Evolutionary conservation across 2,113 vertebrate species (phyloP).

Genomic region (Todiramphus saurophagus): DNA sequence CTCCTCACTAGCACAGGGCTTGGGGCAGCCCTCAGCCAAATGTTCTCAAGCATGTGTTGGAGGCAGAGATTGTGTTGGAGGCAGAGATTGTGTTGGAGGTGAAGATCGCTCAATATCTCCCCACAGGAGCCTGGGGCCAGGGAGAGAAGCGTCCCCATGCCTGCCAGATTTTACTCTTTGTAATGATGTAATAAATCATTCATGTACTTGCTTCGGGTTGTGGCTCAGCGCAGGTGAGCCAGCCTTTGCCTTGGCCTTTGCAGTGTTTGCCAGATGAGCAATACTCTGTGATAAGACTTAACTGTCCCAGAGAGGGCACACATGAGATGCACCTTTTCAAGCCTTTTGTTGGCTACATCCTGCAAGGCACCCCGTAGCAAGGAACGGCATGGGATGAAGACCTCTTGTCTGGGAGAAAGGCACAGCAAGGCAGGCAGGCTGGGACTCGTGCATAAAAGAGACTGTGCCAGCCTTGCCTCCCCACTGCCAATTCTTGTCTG

Average conservation of each 20-base stretch:
- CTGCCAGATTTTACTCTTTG: slow-evolving; percentile 33
- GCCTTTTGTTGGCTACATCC: neutral
- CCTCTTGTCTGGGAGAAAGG: neutral
- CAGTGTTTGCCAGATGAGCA: neutral
- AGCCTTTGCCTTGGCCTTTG: neutral
- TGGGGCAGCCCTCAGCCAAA: neutral
- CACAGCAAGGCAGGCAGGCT: neutral
- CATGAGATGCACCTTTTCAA: neutral
- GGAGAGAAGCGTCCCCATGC: slow-evolving; percentile 31
- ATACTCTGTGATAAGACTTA: neutral
- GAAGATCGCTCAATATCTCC: neutral
- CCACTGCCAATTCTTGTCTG: neutral
- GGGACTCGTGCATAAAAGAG: neutral
- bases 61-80: neutral
- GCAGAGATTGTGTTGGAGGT: neutral
- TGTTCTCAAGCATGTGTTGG: neutral
- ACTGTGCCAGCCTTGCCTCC: neutral
- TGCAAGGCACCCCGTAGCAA: neutral
- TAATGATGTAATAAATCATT: slow-evolving; percentile 29
- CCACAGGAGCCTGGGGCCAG: neutral
- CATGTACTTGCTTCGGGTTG: neutral
- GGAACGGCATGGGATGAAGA: neutral
- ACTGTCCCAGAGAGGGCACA: neutral
- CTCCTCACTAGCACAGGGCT: neutral
- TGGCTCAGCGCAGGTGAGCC: neutral